Evolutionary conservation across 2,113 vertebrate species (phyloP).

Genomic region (Podilymbus podiceps): DNA sequence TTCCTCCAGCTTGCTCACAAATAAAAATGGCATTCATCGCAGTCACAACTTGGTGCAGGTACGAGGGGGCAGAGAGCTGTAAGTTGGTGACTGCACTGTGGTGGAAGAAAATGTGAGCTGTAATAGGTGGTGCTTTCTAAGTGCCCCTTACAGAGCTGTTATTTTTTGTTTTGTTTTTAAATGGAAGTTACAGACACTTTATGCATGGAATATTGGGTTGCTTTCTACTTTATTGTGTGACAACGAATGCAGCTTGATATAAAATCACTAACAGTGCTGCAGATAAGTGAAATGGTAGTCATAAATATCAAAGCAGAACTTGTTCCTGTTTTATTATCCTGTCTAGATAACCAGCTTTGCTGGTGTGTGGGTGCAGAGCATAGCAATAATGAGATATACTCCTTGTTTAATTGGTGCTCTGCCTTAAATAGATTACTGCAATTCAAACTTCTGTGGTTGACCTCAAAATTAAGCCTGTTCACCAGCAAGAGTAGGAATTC

Average conservation of each 20-base stretch:
- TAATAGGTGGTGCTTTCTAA: not conserved
- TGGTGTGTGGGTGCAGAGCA: not conserved
- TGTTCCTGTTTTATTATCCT: not conserved
- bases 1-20: not conserved
- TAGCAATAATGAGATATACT: not conserved
- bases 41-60: not conserved
- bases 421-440: not conserved
- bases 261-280: not conserved
- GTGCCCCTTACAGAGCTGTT: not conserved
- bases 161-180: not conserved
- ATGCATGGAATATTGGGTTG: not conserved
- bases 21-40: not conserved
- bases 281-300: not conserved
- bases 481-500: not conserved
- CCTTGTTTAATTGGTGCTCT: not conserved
- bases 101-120: not conserved
- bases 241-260: not conserved
- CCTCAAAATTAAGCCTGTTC: not conserved
- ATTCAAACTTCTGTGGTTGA: not conserved
- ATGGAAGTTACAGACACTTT: not conserved
- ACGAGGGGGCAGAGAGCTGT: fast-evolving
- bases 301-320: not conserved
- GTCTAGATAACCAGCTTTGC: not conserved
- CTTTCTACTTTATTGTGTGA: not conserved
- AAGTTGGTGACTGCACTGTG: not conserved